These are phyloP conservation scores for Hyles vespertilio DNA, from an alignment of 1,140 invertebrate species.

Conservation along the genomic window DNA sequence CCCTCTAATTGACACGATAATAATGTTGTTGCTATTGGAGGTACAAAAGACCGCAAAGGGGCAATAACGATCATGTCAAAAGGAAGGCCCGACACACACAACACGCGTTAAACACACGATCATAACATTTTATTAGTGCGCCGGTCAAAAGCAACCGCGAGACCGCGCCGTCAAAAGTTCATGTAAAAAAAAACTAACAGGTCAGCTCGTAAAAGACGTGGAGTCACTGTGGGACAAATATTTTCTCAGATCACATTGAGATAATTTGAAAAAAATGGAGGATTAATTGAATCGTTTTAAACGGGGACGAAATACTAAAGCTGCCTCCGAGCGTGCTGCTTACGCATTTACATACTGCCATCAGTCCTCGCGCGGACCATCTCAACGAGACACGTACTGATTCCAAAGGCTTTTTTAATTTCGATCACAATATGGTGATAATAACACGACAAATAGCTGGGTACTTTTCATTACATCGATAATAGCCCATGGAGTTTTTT, in stretches of 20 bases:
- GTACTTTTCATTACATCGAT: conserved; percentile 3
- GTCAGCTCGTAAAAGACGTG: conserved; percentile 69
- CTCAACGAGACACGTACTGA: no score
- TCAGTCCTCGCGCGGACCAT: no score
- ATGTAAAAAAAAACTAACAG: conserved; percentile 61
- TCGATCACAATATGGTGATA: no score
- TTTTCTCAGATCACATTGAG: conserved; percentile 25
- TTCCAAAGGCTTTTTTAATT: no score
- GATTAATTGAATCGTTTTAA: conserved; percentile 8
- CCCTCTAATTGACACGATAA: conserved; percentile 69
- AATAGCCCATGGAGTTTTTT: conserved; percentile 7
- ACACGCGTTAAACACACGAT: conserved; percentile 74
- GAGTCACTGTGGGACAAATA: conserved; percentile 56
- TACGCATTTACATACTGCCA: no score
- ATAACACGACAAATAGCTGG: neutral
- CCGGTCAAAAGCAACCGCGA: conserved; percentile 71
- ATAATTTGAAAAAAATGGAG: conserved; percentile 6
- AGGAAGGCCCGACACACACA: conserved; percentile 68
- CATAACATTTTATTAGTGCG: conserved; percentile 75
- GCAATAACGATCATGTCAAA: conserved; percentile 73
- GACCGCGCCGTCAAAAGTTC: conserved; percentile 70
- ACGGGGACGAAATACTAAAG: neutral
- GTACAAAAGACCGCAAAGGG: conserved; percentile 69
- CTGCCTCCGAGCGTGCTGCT: no score
- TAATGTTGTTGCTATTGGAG: conserved; percentile 58